Base-by-base conservation (phyloP, 2,888 invertebrate species). In the Zootermopsis nevadensis region DNA sequence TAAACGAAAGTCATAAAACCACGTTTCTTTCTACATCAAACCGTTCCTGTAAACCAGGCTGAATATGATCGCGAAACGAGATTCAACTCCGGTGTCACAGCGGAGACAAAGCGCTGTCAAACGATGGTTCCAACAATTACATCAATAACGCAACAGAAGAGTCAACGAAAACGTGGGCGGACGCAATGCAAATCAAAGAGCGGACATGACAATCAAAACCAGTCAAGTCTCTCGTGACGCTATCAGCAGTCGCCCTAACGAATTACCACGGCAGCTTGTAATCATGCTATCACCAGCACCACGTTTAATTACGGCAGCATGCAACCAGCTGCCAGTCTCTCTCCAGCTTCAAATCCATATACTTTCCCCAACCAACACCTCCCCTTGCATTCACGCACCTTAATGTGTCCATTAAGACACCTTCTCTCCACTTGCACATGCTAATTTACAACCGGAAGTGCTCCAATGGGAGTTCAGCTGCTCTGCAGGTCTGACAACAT, bases 381-480 rank as follows among this genome's bases (percentile, higher is more conserved):
- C 74, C 33, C 33, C 33, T 72, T 33, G 10, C 66, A 60, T 79
- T 79, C 79, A 60, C 79, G 79, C 31, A 27, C 48, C 66, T 79
- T 79, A 79, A 79, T 79, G 66, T 79, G 79, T 79, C 79, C 79
- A 79, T 79, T 79, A 79, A 79, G 79, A 79, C 55, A 30, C 72
- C 53, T 27, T n/a, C 66, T 24, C n/a, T 66, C 38, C 33, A 60
- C 24, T 31, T n/a, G 66, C 80, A 60, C 80, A 66, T 53, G 30
- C 74, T 82, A 82, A 82, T 82, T 82, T 82, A 82, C 82, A 55
- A 69, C 82, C 74, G 82, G 82, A 82, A 82, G 82, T 74, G 35
- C 74, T 82, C 81, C 72, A 72, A n/a, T 31, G 80, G 81, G 81
- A 77, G 77, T 55, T 77, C 24, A 76, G 48, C 48, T 48, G 27